phyloP scores from a whole-genome alignment of 1,140 invertebrate species.

The Leptinotarsa defecta region DNA sequence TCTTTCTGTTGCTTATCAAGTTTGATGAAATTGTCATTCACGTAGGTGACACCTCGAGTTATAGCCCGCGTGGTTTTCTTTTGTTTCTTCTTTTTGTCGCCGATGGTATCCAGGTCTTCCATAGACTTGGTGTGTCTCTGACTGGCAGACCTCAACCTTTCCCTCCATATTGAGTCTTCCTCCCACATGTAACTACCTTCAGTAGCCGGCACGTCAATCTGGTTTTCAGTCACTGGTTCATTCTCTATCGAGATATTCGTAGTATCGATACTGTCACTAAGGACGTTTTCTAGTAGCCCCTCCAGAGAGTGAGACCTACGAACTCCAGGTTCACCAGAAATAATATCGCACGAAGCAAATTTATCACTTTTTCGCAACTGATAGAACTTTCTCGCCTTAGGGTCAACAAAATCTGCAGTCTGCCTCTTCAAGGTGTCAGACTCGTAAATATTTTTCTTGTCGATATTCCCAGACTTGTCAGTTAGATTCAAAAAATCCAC shows the following conservation, averaged over 20 bases:
- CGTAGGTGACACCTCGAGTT: constrained; percentile 72
- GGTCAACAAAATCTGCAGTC: constrained; percentile 53
- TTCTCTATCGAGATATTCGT: not conserved
- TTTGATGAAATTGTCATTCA: constrained; percentile 71
- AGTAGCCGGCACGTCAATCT: constrained; percentile 25
- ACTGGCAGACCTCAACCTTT: constrained; percentile 76
- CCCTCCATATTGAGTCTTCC: constrained; percentile 79
- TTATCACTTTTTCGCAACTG: constrained; percentile 58
- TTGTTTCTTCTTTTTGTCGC: constrained; percentile 43
- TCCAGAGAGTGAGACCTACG: constrained; percentile 65
- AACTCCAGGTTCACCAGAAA: constrained; percentile 38
- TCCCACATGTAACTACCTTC: constrained; percentile 77
- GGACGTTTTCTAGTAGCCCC: constrained; percentile 65
- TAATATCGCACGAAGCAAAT: constrained; percentile 37
- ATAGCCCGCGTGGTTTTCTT: constrained; percentile 54
- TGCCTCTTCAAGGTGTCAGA: constrained; percentile 66
- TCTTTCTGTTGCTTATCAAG: constrained; percentile 52
- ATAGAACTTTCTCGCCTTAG: constrained; percentile 59
- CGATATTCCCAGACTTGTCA: constrained; percentile 71
- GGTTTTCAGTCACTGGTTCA: constrained; percentile 5
- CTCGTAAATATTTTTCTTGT: constrained; percentile 78
- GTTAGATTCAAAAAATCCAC: constrained; percentile 69
- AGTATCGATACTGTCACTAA: constrained; percentile 50
- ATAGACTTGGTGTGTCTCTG: constrained; percentile 78
- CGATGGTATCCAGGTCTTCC: constrained; percentile 73